Evolutionary conservation across 2,888 invertebrate species (phyloP).

Genomic region (Corbicula japonica): DNA sequence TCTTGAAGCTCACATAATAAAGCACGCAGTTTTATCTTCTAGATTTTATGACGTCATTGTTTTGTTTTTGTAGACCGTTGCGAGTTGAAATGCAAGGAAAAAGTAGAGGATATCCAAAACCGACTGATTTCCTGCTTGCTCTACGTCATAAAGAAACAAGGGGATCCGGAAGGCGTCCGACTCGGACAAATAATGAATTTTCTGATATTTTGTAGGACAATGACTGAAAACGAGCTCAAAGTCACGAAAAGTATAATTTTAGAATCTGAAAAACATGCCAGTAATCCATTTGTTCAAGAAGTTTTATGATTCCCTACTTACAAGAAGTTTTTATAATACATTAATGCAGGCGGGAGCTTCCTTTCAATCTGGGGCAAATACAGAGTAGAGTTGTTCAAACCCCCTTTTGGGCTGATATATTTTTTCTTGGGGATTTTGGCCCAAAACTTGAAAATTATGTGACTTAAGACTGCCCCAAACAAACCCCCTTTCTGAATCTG

Average conservation of each 20-base stretch:
- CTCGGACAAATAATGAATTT: not conserved
- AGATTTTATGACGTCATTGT: not conserved
- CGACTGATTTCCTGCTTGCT: conserved; percentile 35
- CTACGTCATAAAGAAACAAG: not conserved
- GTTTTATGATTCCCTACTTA: too few species aligned
- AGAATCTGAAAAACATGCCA: not conserved
- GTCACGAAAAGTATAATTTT: not conserved
- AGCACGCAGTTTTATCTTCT: too few species aligned
- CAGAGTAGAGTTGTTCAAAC: too few species aligned
- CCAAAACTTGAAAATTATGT: too few species aligned
- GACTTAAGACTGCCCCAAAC: too few species aligned
- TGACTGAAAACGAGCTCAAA: not conserved
- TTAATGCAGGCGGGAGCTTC: too few species aligned
- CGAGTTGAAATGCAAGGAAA: conserved; percentile 16
- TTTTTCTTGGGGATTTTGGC: too few species aligned
- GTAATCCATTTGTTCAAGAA: not conserved
- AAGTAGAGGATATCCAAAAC: conserved; percentile 39
- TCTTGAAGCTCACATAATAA: too few species aligned
- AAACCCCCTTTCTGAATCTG: too few species aligned
- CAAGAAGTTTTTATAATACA: too few species aligned
- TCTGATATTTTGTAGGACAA: not conserved
- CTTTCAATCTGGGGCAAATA: too few species aligned
- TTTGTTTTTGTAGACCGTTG: conserved; percentile 36
- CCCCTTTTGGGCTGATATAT: too few species aligned
- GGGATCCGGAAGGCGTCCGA: not conserved